A percentile compares a stretch with the other conserved stretches of the same genome.
Evolutionary conservation across 2,113 vertebrate species (phyloP).

Genomic region (Prunella fulvescens): DNA sequence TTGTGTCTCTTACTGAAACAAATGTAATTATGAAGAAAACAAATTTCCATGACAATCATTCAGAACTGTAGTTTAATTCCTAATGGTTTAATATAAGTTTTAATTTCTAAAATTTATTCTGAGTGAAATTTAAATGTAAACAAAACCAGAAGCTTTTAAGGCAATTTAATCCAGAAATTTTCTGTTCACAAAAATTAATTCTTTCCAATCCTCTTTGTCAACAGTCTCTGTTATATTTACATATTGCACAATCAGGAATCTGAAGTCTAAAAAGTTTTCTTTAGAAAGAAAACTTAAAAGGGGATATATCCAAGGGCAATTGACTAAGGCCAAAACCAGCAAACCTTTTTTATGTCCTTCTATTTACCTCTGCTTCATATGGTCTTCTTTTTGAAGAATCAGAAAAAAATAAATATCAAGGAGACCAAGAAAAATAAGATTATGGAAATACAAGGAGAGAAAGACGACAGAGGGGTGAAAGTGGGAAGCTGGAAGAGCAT

Average conservation of each 20-base stretch:
- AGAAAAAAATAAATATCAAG: background rate
- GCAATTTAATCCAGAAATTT: background rate
- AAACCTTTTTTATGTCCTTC: background rate
- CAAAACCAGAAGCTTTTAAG: background rate
- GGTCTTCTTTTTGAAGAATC: background rate
- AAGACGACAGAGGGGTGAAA: background rate
- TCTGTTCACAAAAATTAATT: background rate
- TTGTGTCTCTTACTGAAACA: background rate
- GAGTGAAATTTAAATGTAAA: background rate
- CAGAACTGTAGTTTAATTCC: background rate
- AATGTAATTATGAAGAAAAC: constrained; percentile 15
- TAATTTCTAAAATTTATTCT: background rate
- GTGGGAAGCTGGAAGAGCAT: background rate
- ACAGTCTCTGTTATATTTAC: background rate
- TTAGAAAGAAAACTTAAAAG: background rate
- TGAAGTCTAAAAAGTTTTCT: background rate
- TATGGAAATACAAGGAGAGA: background rate
- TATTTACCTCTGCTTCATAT: background rate
- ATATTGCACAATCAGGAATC: background rate
- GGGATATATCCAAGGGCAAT: background rate
- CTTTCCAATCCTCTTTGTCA: background rate
- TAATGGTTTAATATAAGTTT: background rate
- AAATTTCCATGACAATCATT: background rate
- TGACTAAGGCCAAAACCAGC: background rate
- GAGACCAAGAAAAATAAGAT: background rate